Conservation (phyloP, 2,113 vertebrate species). For the Petaurus breviceps region DNA sequence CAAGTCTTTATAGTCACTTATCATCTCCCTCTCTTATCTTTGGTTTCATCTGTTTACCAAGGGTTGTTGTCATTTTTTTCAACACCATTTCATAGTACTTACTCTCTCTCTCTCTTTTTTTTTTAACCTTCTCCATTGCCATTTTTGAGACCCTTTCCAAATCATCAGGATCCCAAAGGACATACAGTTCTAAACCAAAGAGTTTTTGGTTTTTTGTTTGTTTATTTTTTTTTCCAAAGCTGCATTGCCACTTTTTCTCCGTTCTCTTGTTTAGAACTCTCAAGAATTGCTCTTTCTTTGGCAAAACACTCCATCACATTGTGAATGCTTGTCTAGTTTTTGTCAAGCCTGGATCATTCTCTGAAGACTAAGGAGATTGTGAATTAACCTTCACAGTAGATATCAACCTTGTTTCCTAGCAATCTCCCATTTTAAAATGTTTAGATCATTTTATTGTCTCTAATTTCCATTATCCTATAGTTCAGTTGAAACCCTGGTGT, state of each 20-base stretch:
- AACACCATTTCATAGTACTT: neutral
- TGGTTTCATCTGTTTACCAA: slow-evolving; percentile 25
- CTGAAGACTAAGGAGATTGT: neutral
- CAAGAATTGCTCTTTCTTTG: neutral
- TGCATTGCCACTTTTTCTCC: slow-evolving; percentile 3
- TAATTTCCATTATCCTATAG: neutral
- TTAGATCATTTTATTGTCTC: neutral
- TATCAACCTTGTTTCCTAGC: neutral
- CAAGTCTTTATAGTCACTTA: neutral
- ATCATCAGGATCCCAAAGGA: neutral
- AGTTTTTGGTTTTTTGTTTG: neutral
- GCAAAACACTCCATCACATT: neutral
- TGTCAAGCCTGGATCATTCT: neutral
- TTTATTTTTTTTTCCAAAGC: neutral
- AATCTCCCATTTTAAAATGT: neutral
- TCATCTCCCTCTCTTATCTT: slow-evolving; percentile 24
- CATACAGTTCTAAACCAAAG: neutral
- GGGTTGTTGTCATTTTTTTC: neutral
- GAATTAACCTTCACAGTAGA: neutral
- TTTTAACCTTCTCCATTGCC: neutral
- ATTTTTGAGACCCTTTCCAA: neutral
- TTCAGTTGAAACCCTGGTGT: neutral
- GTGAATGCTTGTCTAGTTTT: neutral
- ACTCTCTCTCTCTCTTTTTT: neutral
- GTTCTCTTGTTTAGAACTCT: neutral